These are phyloP conservation scores for Glandiceps talaboti DNA, from an alignment of 53 echinoderm and acorn worm genomes.

Conservation along the genomic window DNA sequence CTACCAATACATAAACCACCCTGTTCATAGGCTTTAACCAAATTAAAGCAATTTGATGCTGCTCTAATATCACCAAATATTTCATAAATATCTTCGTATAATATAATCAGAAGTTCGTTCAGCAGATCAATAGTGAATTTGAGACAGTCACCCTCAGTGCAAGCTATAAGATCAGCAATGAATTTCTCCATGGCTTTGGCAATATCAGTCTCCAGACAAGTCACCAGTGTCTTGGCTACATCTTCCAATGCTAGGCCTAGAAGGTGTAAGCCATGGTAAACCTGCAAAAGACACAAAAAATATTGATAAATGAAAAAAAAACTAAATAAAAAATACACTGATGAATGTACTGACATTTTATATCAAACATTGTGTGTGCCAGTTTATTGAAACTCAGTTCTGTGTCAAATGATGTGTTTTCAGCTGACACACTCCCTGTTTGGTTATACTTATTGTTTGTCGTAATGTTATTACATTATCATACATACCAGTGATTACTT, in stretches of 20 bases:
- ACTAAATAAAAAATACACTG: neutral
- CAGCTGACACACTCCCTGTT: no score
- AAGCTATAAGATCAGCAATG: slow-evolving; percentile 45
- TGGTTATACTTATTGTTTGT: no score
- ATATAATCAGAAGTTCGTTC: slow-evolving; percentile 28
- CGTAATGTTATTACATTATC: no score
- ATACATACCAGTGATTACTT: no score
- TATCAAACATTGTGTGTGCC: no score
- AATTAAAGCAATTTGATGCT: slow-evolving; percentile 42
- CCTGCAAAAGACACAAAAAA: slow-evolving; percentile 12
- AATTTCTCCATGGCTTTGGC: slow-evolving; percentile 42
- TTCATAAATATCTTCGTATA: slow-evolving; percentile 49
- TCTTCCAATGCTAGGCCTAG: slow-evolving; percentile 40
- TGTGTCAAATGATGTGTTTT: no score
- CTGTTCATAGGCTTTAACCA: slow-evolving; percentile 55
- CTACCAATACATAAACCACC: slow-evolving; percentile 71
- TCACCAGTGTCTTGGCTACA: slow-evolving; percentile 27
- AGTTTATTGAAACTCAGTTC: no score
- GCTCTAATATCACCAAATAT: slow-evolving; percentile 67
- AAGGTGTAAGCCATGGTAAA: slow-evolving; percentile 46
- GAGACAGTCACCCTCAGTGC: slow-evolving; percentile 30
- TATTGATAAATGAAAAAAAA: no score
- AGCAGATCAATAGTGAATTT: slow-evolving; percentile 36
- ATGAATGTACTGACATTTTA: no score
- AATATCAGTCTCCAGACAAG: slow-evolving; percentile 40